phyloP scores from a whole-genome alignment of 2,113 vertebrate species.

The Opisthocomus hoazin region DNA sequence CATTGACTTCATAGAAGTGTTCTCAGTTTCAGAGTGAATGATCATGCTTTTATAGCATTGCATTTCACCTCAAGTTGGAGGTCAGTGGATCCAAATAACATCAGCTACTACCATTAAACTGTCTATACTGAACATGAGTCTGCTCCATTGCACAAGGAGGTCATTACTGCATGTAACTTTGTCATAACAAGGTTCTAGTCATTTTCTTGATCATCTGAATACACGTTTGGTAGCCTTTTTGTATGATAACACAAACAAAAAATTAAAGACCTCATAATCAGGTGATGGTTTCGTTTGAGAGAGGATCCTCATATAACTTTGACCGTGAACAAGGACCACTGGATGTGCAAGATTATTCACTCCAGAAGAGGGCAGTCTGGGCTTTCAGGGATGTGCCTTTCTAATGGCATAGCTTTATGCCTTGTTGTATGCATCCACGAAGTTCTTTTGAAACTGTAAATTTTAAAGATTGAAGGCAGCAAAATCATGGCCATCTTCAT shows the following conservation, averaged over 20 bases:
- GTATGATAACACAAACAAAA: not conserved
- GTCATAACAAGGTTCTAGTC: not conserved
- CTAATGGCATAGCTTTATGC: not conserved
- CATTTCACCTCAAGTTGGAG: not conserved
- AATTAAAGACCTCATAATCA: not conserved
- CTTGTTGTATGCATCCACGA: not conserved
- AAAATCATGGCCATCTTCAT: not conserved
- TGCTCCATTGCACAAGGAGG: not conserved
- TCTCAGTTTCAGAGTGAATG: not conserved
- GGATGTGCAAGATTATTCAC: not conserved
- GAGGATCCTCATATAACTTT: not conserved
- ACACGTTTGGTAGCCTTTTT: not conserved
- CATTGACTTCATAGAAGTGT: not conserved
- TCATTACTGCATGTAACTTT: not conserved
- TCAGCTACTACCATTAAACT: not conserved
- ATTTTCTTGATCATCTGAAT: not conserved
- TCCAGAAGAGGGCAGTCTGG: conserved; percentile 37
- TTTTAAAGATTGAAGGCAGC: not conserved
- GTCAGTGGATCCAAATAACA: not conserved
- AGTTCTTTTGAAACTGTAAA: not conserved
- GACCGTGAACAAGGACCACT: not conserved
- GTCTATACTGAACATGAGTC: not conserved
- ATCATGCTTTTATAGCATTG: not conserved
- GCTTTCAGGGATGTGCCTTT: not conserved
- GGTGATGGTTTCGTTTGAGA: not conserved